phyloP scores from a whole-genome alignment of 2,797 vertebrate species.

The Chloroceryle inda region DNA sequence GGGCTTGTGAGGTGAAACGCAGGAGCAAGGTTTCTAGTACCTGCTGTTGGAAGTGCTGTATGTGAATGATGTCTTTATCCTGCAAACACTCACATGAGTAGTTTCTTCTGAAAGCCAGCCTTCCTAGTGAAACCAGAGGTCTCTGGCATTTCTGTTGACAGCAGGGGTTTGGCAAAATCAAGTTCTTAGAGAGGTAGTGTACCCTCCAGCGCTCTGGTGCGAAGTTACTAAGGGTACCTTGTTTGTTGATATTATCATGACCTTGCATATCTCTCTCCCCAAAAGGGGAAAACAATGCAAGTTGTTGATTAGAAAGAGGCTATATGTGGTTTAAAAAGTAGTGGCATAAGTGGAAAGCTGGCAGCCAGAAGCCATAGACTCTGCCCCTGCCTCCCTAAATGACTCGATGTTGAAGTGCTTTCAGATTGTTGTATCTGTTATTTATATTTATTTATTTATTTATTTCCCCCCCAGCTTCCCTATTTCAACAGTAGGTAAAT shows the following conservation, averaged over 20 bases:
- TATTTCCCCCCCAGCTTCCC: background rate
- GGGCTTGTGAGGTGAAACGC: background rate
- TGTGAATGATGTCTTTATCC: background rate
- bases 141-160: background rate
- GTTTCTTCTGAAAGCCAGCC: background rate
- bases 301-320: background rate
- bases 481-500: background rate
- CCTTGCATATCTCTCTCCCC: rapidly evolving
- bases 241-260: rapidly evolving
- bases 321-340: background rate
- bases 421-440: background rate
- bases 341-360: background rate
- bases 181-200: background rate
- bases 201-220: background rate
- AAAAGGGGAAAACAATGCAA: background rate
- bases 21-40: background rate
- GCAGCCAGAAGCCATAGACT: background rate
- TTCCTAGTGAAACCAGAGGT: background rate
- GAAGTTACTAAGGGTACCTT: background rate
- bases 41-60: rapidly evolving
- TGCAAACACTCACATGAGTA: background rate
- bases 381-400: background rate
- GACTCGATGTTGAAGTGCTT: background rate
- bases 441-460: too few species aligned
- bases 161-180: background rate